These are phyloP conservation scores for Lepidocyrtinus sp. DNA, from an alignment of 2,888 invertebrate species.

Conservation along the genomic window DNA sequence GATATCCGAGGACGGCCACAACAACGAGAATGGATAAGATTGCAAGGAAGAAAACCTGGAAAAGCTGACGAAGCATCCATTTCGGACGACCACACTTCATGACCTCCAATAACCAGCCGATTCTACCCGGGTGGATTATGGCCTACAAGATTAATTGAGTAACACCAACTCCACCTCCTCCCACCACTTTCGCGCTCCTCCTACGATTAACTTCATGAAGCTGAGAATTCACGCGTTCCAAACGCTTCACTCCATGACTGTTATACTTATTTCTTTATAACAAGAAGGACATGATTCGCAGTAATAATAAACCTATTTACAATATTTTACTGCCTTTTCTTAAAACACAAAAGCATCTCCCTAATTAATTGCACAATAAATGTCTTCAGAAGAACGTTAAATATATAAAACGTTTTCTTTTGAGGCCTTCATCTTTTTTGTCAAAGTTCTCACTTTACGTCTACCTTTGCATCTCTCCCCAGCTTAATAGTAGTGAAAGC, in stretches of 20 bases:
- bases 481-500: neutral
- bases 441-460: too few relatives aligned
- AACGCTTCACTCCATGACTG: too few relatives aligned
- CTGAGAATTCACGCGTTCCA: neutral
- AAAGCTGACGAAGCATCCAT: constrained; percentile 64
- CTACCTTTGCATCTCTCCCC: too few relatives aligned
- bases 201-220: neutral
- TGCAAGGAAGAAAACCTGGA: constrained; percentile 63
- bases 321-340: too few relatives aligned
- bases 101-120: constrained; percentile 22
- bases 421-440: too few relatives aligned
- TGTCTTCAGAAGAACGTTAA: too few relatives aligned
- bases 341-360: too few relatives aligned
- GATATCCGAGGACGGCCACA: constrained; percentile 54
- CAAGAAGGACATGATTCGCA: too few relatives aligned
- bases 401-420: too few relatives aligned
- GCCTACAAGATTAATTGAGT: neutral
- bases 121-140: neutral
- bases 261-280: too few relatives aligned
- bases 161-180: neutral
- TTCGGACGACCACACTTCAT: constrained; percentile 64
- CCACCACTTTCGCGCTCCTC: neutral
- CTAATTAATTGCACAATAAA: too few relatives aligned
- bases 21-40: constrained; percentile 60
- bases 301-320: too few relatives aligned